Base-by-base conservation (phyloP, 1,140 invertebrate species). In the Neotoxoptera formosana region DNA sequence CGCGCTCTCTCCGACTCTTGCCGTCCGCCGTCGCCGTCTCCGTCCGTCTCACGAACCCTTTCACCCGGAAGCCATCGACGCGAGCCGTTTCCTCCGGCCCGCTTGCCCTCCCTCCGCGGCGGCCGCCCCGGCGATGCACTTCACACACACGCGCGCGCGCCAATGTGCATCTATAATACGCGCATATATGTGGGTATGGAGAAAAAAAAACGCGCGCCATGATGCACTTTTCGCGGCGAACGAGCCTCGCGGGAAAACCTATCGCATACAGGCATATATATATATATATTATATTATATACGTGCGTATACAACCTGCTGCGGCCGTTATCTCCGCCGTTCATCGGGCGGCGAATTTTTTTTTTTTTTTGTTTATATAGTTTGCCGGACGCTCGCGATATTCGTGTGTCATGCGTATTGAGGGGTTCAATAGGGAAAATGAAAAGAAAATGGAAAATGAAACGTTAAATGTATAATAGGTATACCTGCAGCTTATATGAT, bases 1-100 rank as follows among this genome's bases (percentile, higher is more conserved):
- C 7, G 25, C 51, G 41, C 21, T 30, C 30, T 47, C 23, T 45
- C 56, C 17, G 9, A 20, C 60, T 34, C 90, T 1, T 41, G 47
- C 30, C 8, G 17, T 41, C 30, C 86, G 47, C 47, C 0, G 81
- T 23, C 21, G 23, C 83, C 83, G 83, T 36, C 83, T 25, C 23
- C 84, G 41, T 67, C 89, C 14, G n/a, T 36, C 56, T n/a, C 56
- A n/a, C 41, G 30, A 83, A 83, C 76, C 76, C 91, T 48, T 92
- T 92, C 67, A 36, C 45, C 67, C 91, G 67, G 91, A 92, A 83
- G 91, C 67, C 76, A 83, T 83, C 76, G 76, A 51, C 91, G 45
- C 30, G 60, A 87, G 14, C 45, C 84, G 83, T 84, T 45, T 41
- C 36, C 83, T 76, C 60, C 60, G n/a, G 21, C 34, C 81, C 81